Evolutionary conservation across 2,797 vertebrate genomes (phyloP).

Genomic region (Huso huso): DNA sequence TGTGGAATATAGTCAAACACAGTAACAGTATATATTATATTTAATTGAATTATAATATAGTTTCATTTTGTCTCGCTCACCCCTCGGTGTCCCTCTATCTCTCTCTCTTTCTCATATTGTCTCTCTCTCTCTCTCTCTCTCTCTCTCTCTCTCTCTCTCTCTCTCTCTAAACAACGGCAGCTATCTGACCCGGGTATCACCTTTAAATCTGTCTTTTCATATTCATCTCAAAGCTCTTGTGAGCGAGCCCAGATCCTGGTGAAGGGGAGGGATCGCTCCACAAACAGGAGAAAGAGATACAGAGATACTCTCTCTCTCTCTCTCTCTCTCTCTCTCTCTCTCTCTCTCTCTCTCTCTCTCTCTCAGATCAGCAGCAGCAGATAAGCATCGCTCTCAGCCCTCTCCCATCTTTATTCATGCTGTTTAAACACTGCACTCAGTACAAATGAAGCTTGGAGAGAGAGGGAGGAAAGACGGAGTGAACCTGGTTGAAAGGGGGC

Average conservation of each 20-base stretch:
- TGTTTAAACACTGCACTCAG: conserved; percentile 81
- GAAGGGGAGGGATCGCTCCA: conserved; percentile 88
- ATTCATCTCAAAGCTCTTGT: conserved; percentile 99
- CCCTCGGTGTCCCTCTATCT: background rate
- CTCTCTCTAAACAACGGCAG: conserved; percentile 77
- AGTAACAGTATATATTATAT: no score
- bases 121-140: conserved; percentile 34
- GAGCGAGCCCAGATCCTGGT: conserved; percentile 90
- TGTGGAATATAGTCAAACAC: no score
- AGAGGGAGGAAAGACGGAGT: conserved; percentile 15
- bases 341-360: conserved; percentile 42
- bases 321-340: conserved; percentile 25
- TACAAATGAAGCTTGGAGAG: conserved; percentile 67
- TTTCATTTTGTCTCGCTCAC: no score
- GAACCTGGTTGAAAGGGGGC: background rate
- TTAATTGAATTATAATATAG: no score
- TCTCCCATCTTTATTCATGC: conserved; percentile 78
- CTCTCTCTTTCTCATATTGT: conserved; percentile 12
- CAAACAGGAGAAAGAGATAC: conserved; percentile 82
- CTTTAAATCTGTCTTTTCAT: conserved; percentile 99
- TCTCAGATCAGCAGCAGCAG: conserved; percentile 49
- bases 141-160: conserved; percentile 46
- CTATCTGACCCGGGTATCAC: conserved; percentile 92
- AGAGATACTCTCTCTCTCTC: conserved; percentile 65
- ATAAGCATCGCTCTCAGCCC: conserved; percentile 49